Evolutionary conservation across 1,140 invertebrate genomes (phyloP), one percentile per base, ranked within the genome.

Genomic region (Cotesia glomerata): DNA sequence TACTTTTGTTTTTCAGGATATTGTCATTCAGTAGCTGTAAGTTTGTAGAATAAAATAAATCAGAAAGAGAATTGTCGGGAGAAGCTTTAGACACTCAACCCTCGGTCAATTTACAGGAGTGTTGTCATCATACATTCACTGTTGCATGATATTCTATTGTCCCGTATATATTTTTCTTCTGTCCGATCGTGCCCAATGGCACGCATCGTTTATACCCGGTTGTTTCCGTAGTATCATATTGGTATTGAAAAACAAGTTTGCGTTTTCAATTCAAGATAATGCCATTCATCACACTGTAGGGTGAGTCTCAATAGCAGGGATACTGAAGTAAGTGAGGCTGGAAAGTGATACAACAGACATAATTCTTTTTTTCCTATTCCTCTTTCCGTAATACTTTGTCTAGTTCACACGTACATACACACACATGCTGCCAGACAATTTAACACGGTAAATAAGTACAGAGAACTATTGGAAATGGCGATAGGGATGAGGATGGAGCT

Each of bases 251-350:
- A 32, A n/a, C 49, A 7, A 67, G 54, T 54, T 52, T 58, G 66
- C 66, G 32, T 59, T 68, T 68, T 56, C 52, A 58, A 59, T 58
- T 72, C 68, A 63, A 77, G 80, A 82, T 81, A 81, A 81, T 79
- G 76, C 70, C 76, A 76, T 71, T 81, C 77, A 79, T 78, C 39
- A 45, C 11, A 45, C 39, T 45, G 11, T 45, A 45, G 39, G 8
- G 39, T 45, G 11, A 45, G 39, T 5, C 7, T 45, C 7, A 45
- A 78, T 63, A 74, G 75, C 76, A 49, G 32, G n/a, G 64, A 64
- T 62, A 52, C 0, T 9, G 49, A n/a, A 16, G 18, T 5, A 26
- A 34, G 8, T 34, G 4, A 5, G 5, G 49, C 52, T 16, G 45
- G 26, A 11, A 34, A 34, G 16, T 66, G 14, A 18, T 16, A 58